Evolutionary conservation across 2,888 invertebrate genomes (phyloP).

Genomic region (Stenodera caucasica): DNA sequence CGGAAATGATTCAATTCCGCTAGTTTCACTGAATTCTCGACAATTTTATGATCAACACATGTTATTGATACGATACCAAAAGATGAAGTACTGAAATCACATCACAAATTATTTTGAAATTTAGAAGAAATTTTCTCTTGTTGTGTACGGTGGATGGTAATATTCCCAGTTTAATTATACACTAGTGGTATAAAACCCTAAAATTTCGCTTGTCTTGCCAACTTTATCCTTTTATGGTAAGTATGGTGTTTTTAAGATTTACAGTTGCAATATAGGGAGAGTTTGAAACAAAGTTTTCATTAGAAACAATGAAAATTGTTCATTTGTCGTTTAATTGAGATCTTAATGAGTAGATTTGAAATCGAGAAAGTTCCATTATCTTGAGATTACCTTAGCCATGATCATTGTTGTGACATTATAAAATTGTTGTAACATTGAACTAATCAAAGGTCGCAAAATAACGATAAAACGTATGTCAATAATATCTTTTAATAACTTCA

Average conservation of each 20-base stretch:
- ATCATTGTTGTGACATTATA: constrained; percentile 10
- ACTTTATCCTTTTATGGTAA: neutral
- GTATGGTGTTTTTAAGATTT: neutral
- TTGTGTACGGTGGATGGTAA: neutral
- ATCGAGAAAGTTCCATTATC: constrained; percentile 28
- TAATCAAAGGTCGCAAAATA: neutral
- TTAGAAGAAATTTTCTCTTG: neutral
- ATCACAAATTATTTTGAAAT: neutral
- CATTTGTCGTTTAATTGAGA: constrained; percentile 29
- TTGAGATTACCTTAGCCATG: constrained; percentile 15
- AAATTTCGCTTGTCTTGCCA: neutral
- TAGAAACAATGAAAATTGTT: constrained; percentile 18
- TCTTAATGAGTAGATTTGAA: constrained; percentile 26
- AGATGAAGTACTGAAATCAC: too few species aligned
- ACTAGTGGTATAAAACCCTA: neutral
- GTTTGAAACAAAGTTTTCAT: constrained; percentile 11
- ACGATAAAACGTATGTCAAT: too few species aligned
- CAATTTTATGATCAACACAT: too few species aligned
- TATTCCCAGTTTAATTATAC: neutral
- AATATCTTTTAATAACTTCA: too few species aligned
- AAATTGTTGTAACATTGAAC: neutral
- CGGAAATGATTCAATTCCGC: neutral
- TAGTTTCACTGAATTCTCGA: too few species aligned
- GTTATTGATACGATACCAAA: too few species aligned
- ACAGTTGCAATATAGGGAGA: neutral